phyloP scores from a whole-genome alignment of 35 echinoderm and acorn worm genomes.

The Stichopus chloronotus region DNA sequence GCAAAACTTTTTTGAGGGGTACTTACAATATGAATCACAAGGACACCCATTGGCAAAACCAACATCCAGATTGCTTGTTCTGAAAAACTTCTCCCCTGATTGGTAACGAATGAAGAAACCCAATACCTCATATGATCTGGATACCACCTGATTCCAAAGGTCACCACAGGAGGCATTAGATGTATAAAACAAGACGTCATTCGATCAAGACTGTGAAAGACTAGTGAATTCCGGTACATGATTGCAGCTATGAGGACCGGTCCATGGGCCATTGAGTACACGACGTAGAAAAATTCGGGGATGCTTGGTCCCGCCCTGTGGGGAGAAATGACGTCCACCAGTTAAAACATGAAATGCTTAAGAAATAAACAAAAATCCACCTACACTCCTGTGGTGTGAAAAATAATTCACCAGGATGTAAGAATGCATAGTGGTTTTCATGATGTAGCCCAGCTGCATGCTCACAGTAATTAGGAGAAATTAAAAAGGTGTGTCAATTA shows the following conservation, averaged over 20 bases:
- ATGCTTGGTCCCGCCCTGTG: conserved; percentile 35
- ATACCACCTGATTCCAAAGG: conserved; percentile 62
- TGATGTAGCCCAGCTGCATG: too few relatives aligned
- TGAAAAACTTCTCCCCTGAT: background rate
- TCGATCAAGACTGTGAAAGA: conserved; percentile 62
- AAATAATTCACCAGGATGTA: too few relatives aligned
- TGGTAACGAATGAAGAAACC: background rate
- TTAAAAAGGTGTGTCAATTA: too few relatives aligned
- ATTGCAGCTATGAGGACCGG: conserved; percentile 55
- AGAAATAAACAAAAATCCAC: too few relatives aligned
- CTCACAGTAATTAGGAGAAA: too few relatives aligned
- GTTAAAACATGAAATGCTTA: too few relatives aligned
- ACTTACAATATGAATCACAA: background rate
- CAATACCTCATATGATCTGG: conserved; percentile 9
- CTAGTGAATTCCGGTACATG: conserved; percentile 62
- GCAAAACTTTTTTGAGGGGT: too few relatives aligned
- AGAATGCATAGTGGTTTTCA: too few relatives aligned
- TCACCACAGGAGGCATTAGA: conserved; percentile 53
- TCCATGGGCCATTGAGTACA: conserved; percentile 54
- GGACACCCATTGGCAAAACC: background rate
- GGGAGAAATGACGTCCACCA: too few relatives aligned
- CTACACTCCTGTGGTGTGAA: too few relatives aligned
- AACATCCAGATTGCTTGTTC: background rate
- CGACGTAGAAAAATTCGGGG: conserved; percentile 15
- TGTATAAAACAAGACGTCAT: conserved; percentile 68